A percentile compares a stretch with the other conserved stretches of the same genome.
Conservation (phyloP, 1,140 invertebrate species). For the Aradophagus sp. region DNA sequence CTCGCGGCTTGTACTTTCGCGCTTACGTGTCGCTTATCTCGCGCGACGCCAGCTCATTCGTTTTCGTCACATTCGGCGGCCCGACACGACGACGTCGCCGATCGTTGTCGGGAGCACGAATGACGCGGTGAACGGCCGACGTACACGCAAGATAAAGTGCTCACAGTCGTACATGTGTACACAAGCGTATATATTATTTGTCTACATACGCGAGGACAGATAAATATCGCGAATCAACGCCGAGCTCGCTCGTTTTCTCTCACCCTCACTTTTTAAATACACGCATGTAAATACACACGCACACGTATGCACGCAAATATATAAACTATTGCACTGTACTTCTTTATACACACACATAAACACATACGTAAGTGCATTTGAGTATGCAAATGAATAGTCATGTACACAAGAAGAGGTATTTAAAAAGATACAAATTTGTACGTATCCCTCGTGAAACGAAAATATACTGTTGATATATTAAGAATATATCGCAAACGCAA, state of each 20-base stretch:
- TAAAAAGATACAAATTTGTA: no score
- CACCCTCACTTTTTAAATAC: not conserved
- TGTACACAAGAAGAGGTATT: no score
- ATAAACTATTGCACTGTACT: no score
- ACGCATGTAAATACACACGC: no score
- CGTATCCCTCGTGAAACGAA: no score
- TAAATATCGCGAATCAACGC: constrained; percentile 59
- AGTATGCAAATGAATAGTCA: no score
- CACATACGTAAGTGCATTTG: no score
- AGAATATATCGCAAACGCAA: no score
- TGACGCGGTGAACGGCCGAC: constrained; percentile 56
- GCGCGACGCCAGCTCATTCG: constrained; percentile 33
- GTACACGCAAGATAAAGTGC: constrained; percentile 57
- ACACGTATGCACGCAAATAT: no score
- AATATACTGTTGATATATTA: no score
- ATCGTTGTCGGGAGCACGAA: constrained; percentile 56
- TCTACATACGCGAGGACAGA: constrained; percentile 49
- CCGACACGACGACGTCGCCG: constrained; percentile 26
- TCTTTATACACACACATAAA: no score
- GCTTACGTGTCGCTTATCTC: constrained; percentile 57
- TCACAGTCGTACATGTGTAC: constrained; percentile 30
- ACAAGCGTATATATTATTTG: constrained; percentile 48
- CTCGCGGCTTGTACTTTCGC: constrained; percentile 49
- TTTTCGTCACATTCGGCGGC: constrained; percentile 51
- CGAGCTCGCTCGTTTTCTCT: constrained; percentile 7